phyloP scores from a whole-genome alignment of 2,113 vertebrate genomes.

The Lipophrys pholis region DNA sequence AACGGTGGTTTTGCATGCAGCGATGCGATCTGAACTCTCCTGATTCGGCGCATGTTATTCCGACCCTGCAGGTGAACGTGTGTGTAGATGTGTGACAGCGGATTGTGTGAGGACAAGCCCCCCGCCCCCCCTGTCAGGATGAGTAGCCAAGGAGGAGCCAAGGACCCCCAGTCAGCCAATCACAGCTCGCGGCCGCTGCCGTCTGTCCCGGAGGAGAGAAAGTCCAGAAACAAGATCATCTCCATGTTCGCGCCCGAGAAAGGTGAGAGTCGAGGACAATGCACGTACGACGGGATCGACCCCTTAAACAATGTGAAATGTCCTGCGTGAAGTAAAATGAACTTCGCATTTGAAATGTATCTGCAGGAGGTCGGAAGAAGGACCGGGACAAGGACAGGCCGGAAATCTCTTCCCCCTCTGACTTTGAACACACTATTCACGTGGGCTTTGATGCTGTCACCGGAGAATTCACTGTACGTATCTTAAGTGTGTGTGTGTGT shows the following conservation, averaged over 20 bases:
- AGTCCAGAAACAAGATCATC: constrained; percentile 94
- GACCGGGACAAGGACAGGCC: constrained; percentile 96
- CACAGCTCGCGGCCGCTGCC: constrained; percentile 94
- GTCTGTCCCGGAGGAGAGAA: constrained; percentile 95
- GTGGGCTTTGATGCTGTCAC: constrained; percentile 98
- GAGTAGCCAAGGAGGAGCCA: constrained; percentile 94
- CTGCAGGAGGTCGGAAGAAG: constrained; percentile 92
- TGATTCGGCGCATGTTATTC: constrained; percentile 21
- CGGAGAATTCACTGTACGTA: constrained; percentile 97
- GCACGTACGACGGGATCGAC: neutral
- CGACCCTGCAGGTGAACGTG: constrained; percentile 56
- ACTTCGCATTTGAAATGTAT: constrained; percentile 32
- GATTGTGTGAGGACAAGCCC: constrained; percentile 90
- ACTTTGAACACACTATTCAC: constrained; percentile 98
- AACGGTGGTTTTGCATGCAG: neutral
- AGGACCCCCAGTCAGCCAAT: constrained; percentile 90
- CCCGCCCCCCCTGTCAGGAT: constrained; percentile 98
- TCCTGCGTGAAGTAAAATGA: neutral
- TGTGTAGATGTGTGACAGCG: constrained; percentile 84
- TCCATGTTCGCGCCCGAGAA: constrained; percentile 96
- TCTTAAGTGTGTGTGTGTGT: too few species aligned
- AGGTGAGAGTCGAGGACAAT: constrained; percentile 79
- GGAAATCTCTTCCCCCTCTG: constrained; percentile 96
- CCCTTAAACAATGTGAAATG: neutral
- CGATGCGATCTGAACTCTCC: neutral